Evolutionary conservation across 2,888 invertebrate genomes (phyloP), one percentile per base, ranked within the genome.

Genomic region (Apotomis turbidana): DNA sequence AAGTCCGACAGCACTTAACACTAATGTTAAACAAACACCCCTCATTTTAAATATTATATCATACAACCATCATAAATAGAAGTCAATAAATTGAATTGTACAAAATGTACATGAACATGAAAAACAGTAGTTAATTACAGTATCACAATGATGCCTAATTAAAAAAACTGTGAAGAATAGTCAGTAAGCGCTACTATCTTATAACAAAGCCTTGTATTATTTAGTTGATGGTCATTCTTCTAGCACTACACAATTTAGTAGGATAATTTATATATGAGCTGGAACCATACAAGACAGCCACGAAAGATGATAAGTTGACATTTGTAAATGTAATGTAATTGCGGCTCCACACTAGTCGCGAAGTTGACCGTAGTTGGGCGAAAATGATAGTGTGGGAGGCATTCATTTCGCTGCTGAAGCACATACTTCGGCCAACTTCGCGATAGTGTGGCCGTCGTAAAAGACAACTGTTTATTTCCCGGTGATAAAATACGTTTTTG

Each of bases 201-300:
- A 41, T 41, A 41, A 6, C 5, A 41, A 5, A 41, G 41, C 6
- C 4, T 6, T 41, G 41, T 6, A 41, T 6, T 41, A 41, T 5
- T 41, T 41, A 41, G 6, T 52, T 59, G 27, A 55, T 49, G 46
- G 4, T 54, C 49, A 27, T 12, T 51, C 61, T 15, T 13, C 44
- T 10, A 27, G n/a, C 49, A 8, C 27, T 46, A 46, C 74, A 66
- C 13, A 76, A 78, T 76, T 83, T 78, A 38, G 74, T 74, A 68
- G 81, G 27, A 0, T 85, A 76, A 38, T 70, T 51, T 46, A 6
- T 72, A 6, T 72, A 81, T 90, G 90, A 89, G 85, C 78, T 91
- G 91, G 89, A 79, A 72, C 81, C 69, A 82, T 87, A 86, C 88
- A 88, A 90, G 90, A 60, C 90, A 87, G 90, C 86, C 83, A 84